Evolutionary conservation across 2,888 invertebrate species (phyloP).

Genomic region (Patella ulyssiponensis): DNA sequence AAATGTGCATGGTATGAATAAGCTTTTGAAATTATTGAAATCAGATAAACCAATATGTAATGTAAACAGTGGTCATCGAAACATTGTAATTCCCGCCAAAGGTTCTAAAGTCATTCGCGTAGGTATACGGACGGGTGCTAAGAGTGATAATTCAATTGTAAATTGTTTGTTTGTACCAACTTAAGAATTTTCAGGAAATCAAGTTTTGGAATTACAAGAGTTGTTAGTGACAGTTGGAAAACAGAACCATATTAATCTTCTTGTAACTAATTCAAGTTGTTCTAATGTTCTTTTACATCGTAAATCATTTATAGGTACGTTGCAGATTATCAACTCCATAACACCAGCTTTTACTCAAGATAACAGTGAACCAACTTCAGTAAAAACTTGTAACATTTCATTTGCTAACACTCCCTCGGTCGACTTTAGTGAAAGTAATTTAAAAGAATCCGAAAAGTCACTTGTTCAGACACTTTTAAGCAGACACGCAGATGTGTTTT

Average conservation of each 20-base stretch:
- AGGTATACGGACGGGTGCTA: background rate
- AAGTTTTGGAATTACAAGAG: no score
- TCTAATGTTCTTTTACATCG: no score
- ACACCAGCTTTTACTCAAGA: no score
- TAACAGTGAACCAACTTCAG: no score
- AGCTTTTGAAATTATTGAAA: background rate
- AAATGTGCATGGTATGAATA: background rate
- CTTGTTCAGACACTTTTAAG: background rate
- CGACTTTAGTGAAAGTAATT: background rate
- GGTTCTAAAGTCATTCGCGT: background rate
- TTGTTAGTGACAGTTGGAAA: no score
- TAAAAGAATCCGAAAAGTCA: background rate
- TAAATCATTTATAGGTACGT: no score
- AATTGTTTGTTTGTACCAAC: background rate
- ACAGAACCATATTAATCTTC: no score
- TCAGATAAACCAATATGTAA: background rate
- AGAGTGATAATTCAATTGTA: background rate
- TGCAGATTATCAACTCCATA: no score
- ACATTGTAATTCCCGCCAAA: background rate
- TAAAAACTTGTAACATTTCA: no score
- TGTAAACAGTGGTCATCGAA: background rate
- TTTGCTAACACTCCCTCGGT: background rate
- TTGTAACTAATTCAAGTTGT: no score
- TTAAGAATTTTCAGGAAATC: background rate
- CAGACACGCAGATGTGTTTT: slow-evolving; percentile 9